phyloP scores from a whole-genome alignment of 1,140 invertebrate genomes.

The Nylanderia fulva region DNA sequence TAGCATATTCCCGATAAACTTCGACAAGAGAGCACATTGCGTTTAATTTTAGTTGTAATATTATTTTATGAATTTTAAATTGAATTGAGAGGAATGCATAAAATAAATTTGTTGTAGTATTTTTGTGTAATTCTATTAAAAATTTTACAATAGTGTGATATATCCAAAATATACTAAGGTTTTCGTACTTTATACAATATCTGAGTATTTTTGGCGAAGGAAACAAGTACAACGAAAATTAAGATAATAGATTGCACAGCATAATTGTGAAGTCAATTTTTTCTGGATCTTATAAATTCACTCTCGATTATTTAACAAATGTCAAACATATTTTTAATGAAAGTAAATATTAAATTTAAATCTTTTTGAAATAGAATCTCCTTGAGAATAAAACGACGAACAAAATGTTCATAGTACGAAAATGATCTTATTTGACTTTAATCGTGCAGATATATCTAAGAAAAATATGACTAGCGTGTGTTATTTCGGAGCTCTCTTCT shows the following conservation, averaged over 20 bases:
- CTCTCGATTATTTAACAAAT: not conserved
- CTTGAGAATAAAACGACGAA: not conserved
- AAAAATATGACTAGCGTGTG: not conserved
- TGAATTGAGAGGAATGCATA: not conserved
- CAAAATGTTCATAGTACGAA: not conserved
- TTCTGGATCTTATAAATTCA: too few relatives aligned
- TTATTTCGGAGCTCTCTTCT: constrained; percentile 13
- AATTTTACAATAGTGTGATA: too few relatives aligned
- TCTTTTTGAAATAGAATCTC: not conserved
- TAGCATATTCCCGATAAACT: constrained; percentile 1
- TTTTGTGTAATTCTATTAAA: too few relatives aligned
- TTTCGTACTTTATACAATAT: too few relatives aligned
- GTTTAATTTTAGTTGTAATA: not conserved
- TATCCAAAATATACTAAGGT: too few relatives aligned
- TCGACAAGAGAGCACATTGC: not conserved
- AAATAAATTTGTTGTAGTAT: not conserved
- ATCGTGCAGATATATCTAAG: not conserved
- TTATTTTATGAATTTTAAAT: constrained; percentile 24
- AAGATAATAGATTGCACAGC: too few relatives aligned
- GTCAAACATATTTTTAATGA: not conserved
- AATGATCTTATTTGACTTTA: not conserved
- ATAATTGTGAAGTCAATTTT: too few relatives aligned
- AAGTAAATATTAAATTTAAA: not conserved
- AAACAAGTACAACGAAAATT: too few relatives aligned
- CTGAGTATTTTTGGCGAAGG: too few relatives aligned